Conservation (phyloP, 2,797 vertebrate genomes). For the Myiotriccus ornatus region DNA sequence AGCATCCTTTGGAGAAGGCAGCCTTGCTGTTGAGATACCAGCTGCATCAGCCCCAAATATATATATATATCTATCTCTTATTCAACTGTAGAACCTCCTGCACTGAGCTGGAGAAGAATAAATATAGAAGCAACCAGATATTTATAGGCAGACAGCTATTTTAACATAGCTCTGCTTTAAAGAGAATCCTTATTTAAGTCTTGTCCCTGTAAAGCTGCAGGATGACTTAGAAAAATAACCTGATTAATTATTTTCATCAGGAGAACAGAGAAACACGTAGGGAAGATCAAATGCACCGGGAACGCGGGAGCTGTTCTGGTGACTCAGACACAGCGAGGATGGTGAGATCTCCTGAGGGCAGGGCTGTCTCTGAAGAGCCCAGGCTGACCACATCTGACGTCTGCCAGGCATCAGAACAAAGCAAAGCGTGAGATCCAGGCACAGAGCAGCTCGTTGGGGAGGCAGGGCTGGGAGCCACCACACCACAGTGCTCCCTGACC, state of each 20-base stretch:
- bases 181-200: slow-evolving; percentile 59
- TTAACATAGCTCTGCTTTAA: slow-evolving; percentile 41
- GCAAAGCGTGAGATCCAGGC: background rate
- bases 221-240: slow-evolving; percentile 52
- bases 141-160: slow-evolving; percentile 56
- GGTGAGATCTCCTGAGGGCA: background rate
- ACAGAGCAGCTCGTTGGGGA: accelerated
- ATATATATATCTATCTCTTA: background rate
- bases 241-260: slow-evolving; percentile 61
- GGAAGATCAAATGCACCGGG: slow-evolving; percentile 38
- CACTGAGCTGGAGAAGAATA: background rate
- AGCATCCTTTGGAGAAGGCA: background rate
- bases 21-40: background rate
- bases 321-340: background rate
- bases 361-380: background rate
- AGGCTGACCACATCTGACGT: accelerated
- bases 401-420: background rate
- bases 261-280: background rate
- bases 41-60: background rate
- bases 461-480: background rate
- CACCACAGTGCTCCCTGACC: accelerated
- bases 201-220: slow-evolving; percentile 40
- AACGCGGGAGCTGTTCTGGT: background rate
- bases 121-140: slow-evolving; percentile 47
- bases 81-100: background rate